These are phyloP conservation scores for Argyra leucocephala DNA, from an alignment of 2,888 invertebrate genomes.

Conservation along the genomic window DNA sequence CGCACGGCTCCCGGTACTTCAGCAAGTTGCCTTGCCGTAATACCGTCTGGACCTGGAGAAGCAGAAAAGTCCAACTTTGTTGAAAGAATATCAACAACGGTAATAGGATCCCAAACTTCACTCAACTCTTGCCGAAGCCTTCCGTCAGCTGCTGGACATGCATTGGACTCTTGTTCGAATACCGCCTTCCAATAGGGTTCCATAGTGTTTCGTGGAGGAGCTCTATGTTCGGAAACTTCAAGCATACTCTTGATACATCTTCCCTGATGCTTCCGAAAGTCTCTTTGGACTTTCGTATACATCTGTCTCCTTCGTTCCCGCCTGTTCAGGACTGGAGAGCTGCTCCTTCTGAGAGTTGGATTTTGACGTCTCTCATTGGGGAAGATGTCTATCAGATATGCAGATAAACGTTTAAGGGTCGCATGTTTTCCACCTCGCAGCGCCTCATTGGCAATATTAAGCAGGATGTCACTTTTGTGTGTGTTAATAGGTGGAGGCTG, in stretches of 20 bases:
- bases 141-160: neutral
- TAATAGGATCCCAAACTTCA: neutral
- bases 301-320: too few species aligned
- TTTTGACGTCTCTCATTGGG: neutral
- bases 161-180: neutral
- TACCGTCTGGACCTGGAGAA: constrained; percentile 4
- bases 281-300: too few species aligned
- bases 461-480: neutral
- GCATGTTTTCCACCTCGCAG: too few species aligned
- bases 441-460: neutral
- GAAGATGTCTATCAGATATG: neutral
- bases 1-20: neutral
- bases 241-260: constrained; percentile 9
- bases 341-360: too few species aligned
- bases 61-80: neutral
- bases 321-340: too few species aligned
- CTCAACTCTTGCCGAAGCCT: too few species aligned
- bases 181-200: neutral
- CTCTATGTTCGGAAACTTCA: neutral
- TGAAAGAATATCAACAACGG: neutral
- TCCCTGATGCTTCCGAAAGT: neutral
- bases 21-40: constrained; percentile 7
- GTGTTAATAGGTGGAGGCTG: neutral
- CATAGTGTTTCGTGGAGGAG: neutral
- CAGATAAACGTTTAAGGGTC: neutral